Base-by-base conservation (phyloP, 1,140 invertebrate genomes). In the Drosophila malerkotliana region DNA sequence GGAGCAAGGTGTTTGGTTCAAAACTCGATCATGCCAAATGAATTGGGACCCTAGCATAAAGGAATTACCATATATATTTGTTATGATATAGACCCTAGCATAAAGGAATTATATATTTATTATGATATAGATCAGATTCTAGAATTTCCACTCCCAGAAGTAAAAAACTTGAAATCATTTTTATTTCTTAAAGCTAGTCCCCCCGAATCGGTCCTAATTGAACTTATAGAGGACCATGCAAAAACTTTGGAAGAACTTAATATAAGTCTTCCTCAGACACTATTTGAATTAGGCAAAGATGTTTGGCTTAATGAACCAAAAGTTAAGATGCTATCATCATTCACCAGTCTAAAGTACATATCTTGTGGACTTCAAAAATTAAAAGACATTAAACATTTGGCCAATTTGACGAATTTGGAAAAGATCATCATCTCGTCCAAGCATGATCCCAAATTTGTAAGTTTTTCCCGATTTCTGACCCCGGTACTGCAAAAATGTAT, bases 1-100 rank as follows among this genome's bases (percentile, higher is more conserved):
- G 51, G 63, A 68, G n/a, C 39, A 12, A 0, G 63, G 63, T 8
- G 6, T 67, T 7, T 0, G 21, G 4, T 28, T 69, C 9, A 24
- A n/a, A 3, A 4, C 30, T n/a, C 0, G 8, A 1, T 14, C 1
- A 1, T 30, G 30, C 5, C 3, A n/a, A 0, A 24, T 67, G 7
- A 1, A 0, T 7, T 9, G 67, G 3, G 6, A 67, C 4, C 8
- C 32, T 9, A 32, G 8, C 3, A 1, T 34, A 10, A 9, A 4
- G 3, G 7, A 14, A 9, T 28, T n/a, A n/a, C n/a, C n/a, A n/a
- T 67, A 5, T 0, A 0, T 5, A 45, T 67, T 9, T 0, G 18
- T 1, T 18, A 63, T 10, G 34, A 44, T 0, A 3, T 0, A 30
- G 28, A 6, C 4, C 8, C 32, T 9, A 32, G 8, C 3, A 1